Percentiles rank a stretch among this genome's conserved stretches.
Conservation (phyloP, 2,797 vertebrate genomes). For the Paguma larvata region DNA sequence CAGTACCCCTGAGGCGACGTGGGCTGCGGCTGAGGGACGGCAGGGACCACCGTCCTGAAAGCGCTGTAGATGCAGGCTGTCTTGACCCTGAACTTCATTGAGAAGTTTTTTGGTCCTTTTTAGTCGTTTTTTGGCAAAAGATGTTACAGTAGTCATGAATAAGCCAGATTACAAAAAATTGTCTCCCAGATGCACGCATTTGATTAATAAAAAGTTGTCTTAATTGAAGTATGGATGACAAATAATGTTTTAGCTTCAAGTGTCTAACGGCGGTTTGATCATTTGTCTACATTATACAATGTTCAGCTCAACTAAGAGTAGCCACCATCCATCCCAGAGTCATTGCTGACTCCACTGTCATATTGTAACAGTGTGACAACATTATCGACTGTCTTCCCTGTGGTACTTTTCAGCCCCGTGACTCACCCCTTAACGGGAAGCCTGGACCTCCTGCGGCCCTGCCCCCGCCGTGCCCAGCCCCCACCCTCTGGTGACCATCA, state of each 20-base stretch:
- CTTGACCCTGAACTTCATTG: too few relatives aligned
- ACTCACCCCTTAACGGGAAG: not conserved
- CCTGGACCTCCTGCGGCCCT: not conserved
- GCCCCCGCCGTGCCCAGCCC: not conserved
- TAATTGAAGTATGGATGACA: not conserved
- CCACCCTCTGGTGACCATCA: not conserved
- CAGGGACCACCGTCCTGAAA: not conserved
- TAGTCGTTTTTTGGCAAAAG: not conserved
- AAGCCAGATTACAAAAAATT: not conserved
- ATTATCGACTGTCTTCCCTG: accelerated
- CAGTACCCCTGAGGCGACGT: accelerated
- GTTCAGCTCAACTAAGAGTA: not conserved
- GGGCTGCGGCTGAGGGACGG: too few relatives aligned
- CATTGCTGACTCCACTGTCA: not conserved
- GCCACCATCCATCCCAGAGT: not conserved
- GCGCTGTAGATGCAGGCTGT: not conserved
- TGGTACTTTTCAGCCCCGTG: not conserved
- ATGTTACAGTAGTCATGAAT: not conserved
- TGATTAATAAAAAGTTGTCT: not conserved
- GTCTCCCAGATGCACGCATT: not conserved
- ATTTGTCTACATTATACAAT: accelerated
- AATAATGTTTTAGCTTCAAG: not conserved
- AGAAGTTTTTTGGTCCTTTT: not conserved
- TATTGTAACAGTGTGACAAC: accelerated
- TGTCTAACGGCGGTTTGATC: not conserved